These are phyloP conservation scores for Drosophila neonasuta DNA, from an alignment of 2,888 invertebrate species.

Conservation along the genomic window DNA sequence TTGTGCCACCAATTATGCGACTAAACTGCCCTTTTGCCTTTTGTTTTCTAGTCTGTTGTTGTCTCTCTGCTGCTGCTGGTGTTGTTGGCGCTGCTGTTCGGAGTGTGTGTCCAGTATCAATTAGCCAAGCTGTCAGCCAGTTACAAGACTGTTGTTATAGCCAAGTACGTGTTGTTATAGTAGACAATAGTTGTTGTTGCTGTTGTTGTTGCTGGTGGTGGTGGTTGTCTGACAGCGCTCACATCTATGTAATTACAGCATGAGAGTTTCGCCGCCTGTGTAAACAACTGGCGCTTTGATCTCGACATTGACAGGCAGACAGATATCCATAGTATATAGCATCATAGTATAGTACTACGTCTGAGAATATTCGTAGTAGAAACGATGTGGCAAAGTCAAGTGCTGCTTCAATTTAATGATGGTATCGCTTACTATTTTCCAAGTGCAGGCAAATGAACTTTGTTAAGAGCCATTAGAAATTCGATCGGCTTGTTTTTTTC, in stretches of 20 bases:
- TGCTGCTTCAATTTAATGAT: constrained; percentile 34
- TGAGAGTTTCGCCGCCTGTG: constrained; percentile 71
- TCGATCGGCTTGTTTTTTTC: constrained; percentile 66
- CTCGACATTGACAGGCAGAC: constrained; percentile 54
- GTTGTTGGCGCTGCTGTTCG: constrained; percentile 16
- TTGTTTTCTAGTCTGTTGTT: neutral
- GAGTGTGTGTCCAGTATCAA: constrained; percentile 62
- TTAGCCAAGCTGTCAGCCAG: constrained; percentile 58
- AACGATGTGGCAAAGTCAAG: constrained; percentile 2
- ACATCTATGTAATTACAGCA: constrained; percentile 63
- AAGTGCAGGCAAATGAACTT: constrained; percentile 68
- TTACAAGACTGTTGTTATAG: constrained; percentile 41
- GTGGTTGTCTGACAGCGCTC: constrained; percentile 26
- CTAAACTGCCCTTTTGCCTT: constrained; percentile 8
- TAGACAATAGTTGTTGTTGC: constrained; percentile 1
- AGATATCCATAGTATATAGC: constrained; percentile 19
- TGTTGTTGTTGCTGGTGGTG: constrained; percentile 8
- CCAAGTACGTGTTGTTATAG: constrained; percentile 10
- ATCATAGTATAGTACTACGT: neutral
- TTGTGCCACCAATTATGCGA: constrained; percentile 13
- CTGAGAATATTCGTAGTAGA: neutral
- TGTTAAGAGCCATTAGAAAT: constrained; percentile 71
- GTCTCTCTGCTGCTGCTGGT: too few relatives aligned
- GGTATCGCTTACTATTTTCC: constrained; percentile 56
- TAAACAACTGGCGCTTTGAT: constrained; percentile 62